Percentiles rank a stretch among this genome's conserved stretches.
Conservation (phyloP, 2,113 vertebrate genomes). For the Misgurnus anguillicaudatus region DNA sequence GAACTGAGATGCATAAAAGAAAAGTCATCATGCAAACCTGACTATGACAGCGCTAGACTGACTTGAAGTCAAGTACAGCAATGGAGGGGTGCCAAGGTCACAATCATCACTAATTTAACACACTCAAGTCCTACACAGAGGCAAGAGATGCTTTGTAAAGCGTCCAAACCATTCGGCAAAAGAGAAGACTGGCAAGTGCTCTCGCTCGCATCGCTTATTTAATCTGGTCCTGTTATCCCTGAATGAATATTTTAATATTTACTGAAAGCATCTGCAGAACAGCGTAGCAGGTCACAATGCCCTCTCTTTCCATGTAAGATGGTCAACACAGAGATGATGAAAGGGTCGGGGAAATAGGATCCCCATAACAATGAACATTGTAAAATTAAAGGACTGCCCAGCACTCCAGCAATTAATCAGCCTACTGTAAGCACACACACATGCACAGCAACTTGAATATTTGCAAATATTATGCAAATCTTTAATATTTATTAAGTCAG, state of each 20-base stretch:
- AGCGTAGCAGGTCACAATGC: conserved; percentile 58
- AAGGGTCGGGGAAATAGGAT: conserved; percentile 72
- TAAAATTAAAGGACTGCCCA: conserved; percentile 55
- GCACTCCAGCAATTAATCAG: conserved; percentile 36
- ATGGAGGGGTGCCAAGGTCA: conserved; percentile 64
- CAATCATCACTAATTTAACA: conserved; percentile 78
- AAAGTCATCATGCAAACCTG: conserved; percentile 24
- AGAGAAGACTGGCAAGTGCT: conserved; percentile 41
- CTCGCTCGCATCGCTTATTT: conserved; percentile 64
- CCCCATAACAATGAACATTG: conserved; percentile 55
- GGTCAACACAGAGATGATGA: conserved; percentile 61
- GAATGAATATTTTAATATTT: conserved; percentile 82
- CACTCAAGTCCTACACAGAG: conserved; percentile 64
- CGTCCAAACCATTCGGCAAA: conserved; percentile 67
- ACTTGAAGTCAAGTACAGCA: conserved; percentile 54
- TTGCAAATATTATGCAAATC: too few species aligned
- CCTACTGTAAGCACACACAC: not conserved
- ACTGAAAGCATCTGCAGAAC: conserved; percentile 71
- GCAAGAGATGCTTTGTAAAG: conserved; percentile 68
- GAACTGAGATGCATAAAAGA: not conserved
- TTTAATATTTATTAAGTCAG: too few species aligned
- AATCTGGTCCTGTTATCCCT: conserved; percentile 73
- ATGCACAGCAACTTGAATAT: not conserved
- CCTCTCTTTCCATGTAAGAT: conserved; percentile 36
- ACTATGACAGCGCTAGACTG: conserved; percentile 21